Evolutionary conservation across 2,113 vertebrate species (phyloP).

Genomic region (Anas platyrhynchos): DNA sequence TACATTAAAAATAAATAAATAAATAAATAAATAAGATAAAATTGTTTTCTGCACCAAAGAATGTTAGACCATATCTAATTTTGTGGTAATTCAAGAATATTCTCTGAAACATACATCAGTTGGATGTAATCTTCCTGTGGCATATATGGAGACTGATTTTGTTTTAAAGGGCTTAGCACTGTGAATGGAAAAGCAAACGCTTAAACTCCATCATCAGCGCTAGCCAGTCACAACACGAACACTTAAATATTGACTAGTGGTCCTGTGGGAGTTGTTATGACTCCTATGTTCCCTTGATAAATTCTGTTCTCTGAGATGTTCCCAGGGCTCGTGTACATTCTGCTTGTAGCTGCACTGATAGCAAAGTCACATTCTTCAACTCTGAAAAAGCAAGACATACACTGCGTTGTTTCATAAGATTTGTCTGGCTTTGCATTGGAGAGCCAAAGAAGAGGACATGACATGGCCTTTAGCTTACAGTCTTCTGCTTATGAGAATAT

Average conservation of each 20-base stretch:
- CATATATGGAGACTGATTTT: background rate
- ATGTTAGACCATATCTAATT: background rate
- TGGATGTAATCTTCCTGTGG: background rate
- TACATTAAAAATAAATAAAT: background rate
- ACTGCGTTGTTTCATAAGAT: conserved; percentile 28
- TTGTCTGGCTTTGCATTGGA: conserved; percentile 28
- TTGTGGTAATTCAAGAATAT: background rate
- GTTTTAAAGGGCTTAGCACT: background rate
- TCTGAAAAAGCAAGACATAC: conserved; percentile 19
- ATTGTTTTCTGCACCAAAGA: background rate
- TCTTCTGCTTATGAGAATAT: conserved; percentile 29
- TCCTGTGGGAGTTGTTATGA: conserved; percentile 23
- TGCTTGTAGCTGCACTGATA: conserved; percentile 51
- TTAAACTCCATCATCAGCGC: background rate
- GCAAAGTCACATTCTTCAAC: conserved; percentile 46
- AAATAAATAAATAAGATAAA: background rate
- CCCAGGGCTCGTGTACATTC: conserved; percentile 64
- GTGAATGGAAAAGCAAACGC: background rate
- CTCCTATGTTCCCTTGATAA: conserved; percentile 14
- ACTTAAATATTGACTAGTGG: background rate
- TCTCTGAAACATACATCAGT: background rate
- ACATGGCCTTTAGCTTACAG: background rate
- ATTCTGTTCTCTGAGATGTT: conserved; percentile 50
- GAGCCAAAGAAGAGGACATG: conserved; percentile 13
- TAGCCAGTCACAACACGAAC: background rate